Evolutionary conservation across 2,888 invertebrate species (phyloP), one percentile per base, ranked within the genome.

Genomic region (Melipona beecheii): DNA sequence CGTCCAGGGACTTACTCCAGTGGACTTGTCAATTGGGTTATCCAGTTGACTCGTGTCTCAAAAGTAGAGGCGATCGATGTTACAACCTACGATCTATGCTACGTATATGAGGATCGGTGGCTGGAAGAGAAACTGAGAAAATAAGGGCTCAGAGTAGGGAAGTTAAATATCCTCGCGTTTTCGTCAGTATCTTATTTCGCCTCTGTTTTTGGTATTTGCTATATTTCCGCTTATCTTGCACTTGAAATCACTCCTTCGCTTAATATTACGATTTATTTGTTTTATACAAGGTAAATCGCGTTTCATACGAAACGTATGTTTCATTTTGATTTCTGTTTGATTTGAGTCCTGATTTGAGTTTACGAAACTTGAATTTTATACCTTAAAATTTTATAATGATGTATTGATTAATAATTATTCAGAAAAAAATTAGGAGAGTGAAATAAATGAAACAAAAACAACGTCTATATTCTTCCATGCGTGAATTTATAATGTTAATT

Each of bases 11-110:
- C 58, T 58, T n/a, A 50, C 27, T 17, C n/a, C n/a, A 69, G 75
- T 75, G 75, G 58, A 76, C 69, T 76, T 69, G 75, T 70, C 75
- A 69, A 76, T 69, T 52, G 52, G 64, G 69, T 76, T 76, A 76
- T 58, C 70, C 58, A 50, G 58, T 50, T 58, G 58, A 56, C 58
- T 58, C 68, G 50, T 49, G 50, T 58, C 60, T 75, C 19, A 50
- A 69, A 50, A 50, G 60, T 70, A 60, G 75, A 24, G 19, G 52
- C 71, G 56, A 56, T 73, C 77, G 64, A 66, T 66, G 54, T 54
- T 21, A 73, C 27, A 50, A 54, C 52, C 36, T 19, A 4, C 43
- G 36, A 69, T 56, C 74, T 56, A 21, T 75, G 9, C 43, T 9
- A 43, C 43, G 43, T 9, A 21, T 15, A 54, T 43, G 74, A 19